These are phyloP conservation scores for Betta splendens DNA, from an alignment of 2,797 vertebrate species.

Conservation along the genomic window DNA sequence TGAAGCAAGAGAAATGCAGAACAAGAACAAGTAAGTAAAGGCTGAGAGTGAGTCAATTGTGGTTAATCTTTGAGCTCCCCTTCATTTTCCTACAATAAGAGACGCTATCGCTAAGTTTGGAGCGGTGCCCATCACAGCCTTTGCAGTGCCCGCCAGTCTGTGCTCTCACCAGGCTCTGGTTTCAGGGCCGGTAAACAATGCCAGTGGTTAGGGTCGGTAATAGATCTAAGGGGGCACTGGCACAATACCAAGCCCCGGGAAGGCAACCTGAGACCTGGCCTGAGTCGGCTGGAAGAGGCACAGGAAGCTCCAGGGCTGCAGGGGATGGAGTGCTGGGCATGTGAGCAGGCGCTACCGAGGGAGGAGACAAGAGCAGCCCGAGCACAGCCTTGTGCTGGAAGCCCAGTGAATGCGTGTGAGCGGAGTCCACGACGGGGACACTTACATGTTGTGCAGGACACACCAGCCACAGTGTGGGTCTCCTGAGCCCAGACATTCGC, in stretches of 20 bases:
- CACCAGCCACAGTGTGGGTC: constrained; percentile 99
- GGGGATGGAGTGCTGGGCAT: constrained; percentile 48
- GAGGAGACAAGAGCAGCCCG: constrained; percentile 38
- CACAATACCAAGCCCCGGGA: constrained; percentile 61
- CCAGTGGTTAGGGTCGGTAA: constrained; percentile 77
- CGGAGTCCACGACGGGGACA: constrained; percentile 47
- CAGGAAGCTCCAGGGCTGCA: constrained; percentile 50
- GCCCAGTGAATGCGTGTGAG: constrained; percentile 5
- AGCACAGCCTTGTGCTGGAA: constrained; percentile 33
- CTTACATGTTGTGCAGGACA: constrained; percentile 97
- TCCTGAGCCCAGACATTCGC: constrained; percentile 90
- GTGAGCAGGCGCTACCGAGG: constrained; percentile 50
- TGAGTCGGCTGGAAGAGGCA: constrained; percentile 25
- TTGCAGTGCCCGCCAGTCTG: constrained; percentile 63
- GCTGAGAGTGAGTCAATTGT: constrained; percentile 17
- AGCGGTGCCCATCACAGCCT: constrained; percentile 40
- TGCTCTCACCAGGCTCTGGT: constrained; percentile 77
- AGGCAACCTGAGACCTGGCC: constrained; percentile 66
- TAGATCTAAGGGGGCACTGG: constrained; percentile 77
- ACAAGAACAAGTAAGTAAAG: constrained; percentile 14
- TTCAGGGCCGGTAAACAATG: constrained; percentile 80
- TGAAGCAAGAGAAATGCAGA: constrained; percentile 6
- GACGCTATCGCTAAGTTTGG: constrained; percentile 43
- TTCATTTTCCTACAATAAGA: constrained; percentile 47
- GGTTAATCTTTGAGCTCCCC: constrained; percentile 40